Evolutionary conservation across 2,113 vertebrate genomes (phyloP).

Genomic region (Ammospiza caudacuta): DNA sequence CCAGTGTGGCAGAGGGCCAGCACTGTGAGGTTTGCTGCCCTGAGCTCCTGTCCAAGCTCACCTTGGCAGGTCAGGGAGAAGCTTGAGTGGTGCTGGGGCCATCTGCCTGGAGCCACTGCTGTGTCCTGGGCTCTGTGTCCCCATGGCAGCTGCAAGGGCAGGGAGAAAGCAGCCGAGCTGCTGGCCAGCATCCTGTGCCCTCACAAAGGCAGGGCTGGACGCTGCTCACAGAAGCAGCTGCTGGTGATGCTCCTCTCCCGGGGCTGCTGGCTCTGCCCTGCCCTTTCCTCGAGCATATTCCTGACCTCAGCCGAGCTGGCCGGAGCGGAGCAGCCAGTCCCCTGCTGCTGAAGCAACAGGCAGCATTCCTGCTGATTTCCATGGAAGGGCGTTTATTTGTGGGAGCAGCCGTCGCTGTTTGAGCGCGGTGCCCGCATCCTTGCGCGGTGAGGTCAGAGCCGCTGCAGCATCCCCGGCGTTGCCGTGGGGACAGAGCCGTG

Average conservation of each 20-base stretch:
- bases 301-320: not conserved
- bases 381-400: not conserved
- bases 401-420: not conserved
- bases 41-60: not conserved
- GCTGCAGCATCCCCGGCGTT: not conserved
- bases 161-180: not conserved
- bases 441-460: not conserved
- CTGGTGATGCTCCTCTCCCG: fast-evolving
- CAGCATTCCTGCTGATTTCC: not conserved
- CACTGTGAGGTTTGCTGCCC: not conserved
- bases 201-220: not conserved
- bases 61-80: not conserved
- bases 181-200: not conserved
- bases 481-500: slow-evolving; percentile 42
- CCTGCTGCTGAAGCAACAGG: not conserved
- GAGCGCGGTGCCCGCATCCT: not conserved
- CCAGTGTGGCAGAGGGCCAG: not conserved
- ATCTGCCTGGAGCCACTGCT: not conserved
- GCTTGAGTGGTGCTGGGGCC: not conserved
- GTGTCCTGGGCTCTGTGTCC: not conserved
- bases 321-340: fast-evolving
- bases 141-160: fast-evolving
- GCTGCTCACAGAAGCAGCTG: not conserved
- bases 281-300: not conserved
- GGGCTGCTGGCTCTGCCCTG: not conserved